Evolutionary conservation across 1,140 invertebrate genomes (phyloP).

Genomic region (Mactra quadrangularis): DNA sequence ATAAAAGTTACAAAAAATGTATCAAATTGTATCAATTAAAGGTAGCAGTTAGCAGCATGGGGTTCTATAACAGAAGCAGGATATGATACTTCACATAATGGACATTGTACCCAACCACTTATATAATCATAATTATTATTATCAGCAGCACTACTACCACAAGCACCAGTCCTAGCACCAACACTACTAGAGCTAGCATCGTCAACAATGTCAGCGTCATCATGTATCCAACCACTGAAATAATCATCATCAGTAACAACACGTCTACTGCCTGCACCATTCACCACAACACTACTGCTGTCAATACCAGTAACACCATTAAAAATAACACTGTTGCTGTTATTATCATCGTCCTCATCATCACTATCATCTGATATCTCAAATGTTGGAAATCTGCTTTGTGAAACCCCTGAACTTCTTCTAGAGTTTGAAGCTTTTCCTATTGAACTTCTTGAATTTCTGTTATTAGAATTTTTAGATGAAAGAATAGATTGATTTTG

Average conservation of each 20-base stretch:
- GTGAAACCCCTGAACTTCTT: neutral
- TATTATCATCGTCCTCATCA: constrained; percentile 15
- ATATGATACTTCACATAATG: constrained; percentile 40
- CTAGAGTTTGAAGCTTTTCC: neutral
- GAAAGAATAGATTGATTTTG: neutral
- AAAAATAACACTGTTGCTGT: neutral
- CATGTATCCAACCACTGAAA: neutral
- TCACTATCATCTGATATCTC: constrained; percentile 37
- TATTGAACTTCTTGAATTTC: no score
- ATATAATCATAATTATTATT: neutral
- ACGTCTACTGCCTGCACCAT: neutral
- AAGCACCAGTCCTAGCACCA: neutral
- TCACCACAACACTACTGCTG: neutral
- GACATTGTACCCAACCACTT: constrained; percentile 47
- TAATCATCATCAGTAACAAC: neutral
- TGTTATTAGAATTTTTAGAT: neutral
- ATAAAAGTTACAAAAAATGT: no score
- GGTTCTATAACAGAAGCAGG: constrained; percentile 28
- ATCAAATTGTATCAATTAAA: no score
- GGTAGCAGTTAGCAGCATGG: constrained; percentile 47
- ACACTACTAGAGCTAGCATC: neutral
- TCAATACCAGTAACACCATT: neutral
- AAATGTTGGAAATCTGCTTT: constrained; percentile 3
- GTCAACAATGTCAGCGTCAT: neutral
- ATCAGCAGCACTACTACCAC: neutral